Evolutionary conservation across 1,140 invertebrate genomes (phyloP).

Genomic region (Dreissena rostriformis): DNA sequence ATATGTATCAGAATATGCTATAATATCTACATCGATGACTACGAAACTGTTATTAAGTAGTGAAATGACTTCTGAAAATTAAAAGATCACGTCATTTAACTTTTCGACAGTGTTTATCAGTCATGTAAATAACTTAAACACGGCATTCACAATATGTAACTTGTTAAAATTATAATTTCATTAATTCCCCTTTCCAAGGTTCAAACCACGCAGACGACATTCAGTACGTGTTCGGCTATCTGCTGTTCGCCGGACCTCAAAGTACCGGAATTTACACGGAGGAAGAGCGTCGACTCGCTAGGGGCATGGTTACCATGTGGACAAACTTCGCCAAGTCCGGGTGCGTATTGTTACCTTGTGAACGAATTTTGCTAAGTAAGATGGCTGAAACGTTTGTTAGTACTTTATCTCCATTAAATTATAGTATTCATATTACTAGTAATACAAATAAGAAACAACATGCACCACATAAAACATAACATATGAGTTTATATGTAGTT

Average conservation of each 20-base stretch:
- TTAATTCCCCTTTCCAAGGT: neutral
- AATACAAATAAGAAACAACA: too few relatives aligned
- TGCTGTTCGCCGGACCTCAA: neutral
- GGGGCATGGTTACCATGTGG: neutral
- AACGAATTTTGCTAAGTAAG: too few relatives aligned
- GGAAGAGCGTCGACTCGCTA: neutral
- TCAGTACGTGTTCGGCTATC: neutral
- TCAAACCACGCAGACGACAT: slow-evolving; percentile 27
- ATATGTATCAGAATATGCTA: neutral
- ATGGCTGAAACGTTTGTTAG: too few relatives aligned
- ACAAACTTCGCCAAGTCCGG: slow-evolving; percentile 15
- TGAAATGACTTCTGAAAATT: neutral
- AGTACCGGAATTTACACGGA: neutral
- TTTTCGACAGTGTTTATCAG: neutral
- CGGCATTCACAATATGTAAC: too few relatives aligned
- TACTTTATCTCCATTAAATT: too few relatives aligned
- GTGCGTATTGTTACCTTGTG: neutral
- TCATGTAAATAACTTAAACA: neutral
- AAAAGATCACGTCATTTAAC: neutral
- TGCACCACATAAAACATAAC: too few relatives aligned
- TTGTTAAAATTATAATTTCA: too few relatives aligned
- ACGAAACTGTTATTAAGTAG: neutral
- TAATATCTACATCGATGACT: neutral
- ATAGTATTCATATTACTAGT: too few relatives aligned
- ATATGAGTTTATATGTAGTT: too few relatives aligned